phyloP scores from a whole-genome alignment of 2,113 vertebrate species.

The Melanerpes formicivorus region DNA sequence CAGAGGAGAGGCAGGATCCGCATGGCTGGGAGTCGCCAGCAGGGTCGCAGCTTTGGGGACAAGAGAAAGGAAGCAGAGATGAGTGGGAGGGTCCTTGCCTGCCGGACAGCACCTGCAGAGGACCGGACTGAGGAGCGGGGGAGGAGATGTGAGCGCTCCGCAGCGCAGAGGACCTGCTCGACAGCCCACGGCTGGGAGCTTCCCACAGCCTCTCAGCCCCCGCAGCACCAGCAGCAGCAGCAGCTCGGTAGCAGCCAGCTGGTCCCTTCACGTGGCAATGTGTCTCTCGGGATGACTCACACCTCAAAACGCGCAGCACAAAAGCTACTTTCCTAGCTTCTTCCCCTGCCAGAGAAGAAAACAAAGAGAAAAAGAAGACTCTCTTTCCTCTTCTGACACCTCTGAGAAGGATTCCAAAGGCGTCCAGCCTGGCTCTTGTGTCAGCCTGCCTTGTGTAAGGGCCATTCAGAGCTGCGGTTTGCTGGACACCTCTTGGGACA shows the following conservation, averaged over 20 bases:
- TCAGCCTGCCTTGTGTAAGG: neutral
- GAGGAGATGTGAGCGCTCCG: neutral
- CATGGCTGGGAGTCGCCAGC: neutral
- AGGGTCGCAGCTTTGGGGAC: neutral
- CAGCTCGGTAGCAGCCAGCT: neutral
- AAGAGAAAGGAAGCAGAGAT: neutral
- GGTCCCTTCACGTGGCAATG: neutral
- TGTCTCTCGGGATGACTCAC: neutral
- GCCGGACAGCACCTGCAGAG: accelerated
- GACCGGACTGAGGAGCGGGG: neutral
- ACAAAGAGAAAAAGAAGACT: neutral
- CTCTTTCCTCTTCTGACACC: neutral
- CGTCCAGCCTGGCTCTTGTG: neutral
- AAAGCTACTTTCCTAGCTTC: neutral
- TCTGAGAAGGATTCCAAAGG: neutral
- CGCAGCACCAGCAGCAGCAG: neutral
- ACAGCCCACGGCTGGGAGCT: neutral
- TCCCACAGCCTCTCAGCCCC: neutral
- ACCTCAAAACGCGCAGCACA: neutral
- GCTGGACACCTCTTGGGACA: neutral
- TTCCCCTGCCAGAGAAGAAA: accelerated
- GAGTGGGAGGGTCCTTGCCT: neutral
- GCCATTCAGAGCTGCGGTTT: neutral
- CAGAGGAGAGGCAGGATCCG: conserved; percentile 17
- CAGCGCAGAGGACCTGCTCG: accelerated